Evolutionary conservation across 2,888 invertebrate species (phyloP).

Genomic region (Drosophila imparisetae): DNA sequence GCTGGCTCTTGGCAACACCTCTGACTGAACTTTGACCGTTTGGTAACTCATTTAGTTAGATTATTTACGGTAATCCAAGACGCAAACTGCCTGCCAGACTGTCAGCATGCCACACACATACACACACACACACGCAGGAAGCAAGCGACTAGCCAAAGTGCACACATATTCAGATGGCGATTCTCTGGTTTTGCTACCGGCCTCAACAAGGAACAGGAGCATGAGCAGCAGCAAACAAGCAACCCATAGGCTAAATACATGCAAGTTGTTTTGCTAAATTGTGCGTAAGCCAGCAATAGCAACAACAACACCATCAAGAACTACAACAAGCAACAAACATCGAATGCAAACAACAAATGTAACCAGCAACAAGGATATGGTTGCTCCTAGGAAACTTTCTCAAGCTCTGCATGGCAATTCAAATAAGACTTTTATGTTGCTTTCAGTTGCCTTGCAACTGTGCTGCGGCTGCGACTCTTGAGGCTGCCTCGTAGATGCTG

Average conservation of each 20-base stretch:
- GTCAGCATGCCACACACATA: slow-evolving; percentile 24
- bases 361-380: slow-evolving; percentile 43
- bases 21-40: slow-evolving; percentile 74
- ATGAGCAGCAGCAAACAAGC: slow-evolving; percentile 18
- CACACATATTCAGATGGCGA: slow-evolving; percentile 21
- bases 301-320: slow-evolving; percentile 31
- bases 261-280: slow-evolving; percentile 81
- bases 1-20: slow-evolving; percentile 64
- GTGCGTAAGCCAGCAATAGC: slow-evolving; percentile 70
- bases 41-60: slow-evolving; percentile 79
- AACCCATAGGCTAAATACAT: slow-evolving; percentile 71
- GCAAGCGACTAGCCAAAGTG: slow-evolving; percentile 57
- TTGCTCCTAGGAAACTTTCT: slow-evolving; percentile 60
- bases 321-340: not conserved
- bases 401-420: slow-evolving; percentile 76
- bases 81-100: slow-evolving; percentile 46
- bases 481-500: slow-evolving; percentile 40
- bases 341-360: slow-evolving; percentile 22
- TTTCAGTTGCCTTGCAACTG: slow-evolving; percentile 40
- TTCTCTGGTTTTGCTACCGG: slow-evolving; percentile 26
- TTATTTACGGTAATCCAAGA: slow-evolving; percentile 79
- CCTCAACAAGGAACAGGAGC: slow-evolving; percentile 12
- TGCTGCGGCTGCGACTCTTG: slow-evolving; percentile 47
- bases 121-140: not conserved
- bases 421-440: slow-evolving; percentile 79